A percentile compares a stretch with the other conserved stretches of the same genome.
These are phyloP conservation scores for Zaprionus taronus DNA, from an alignment of 1,140 invertebrate genomes.

Conservation along the genomic window DNA sequence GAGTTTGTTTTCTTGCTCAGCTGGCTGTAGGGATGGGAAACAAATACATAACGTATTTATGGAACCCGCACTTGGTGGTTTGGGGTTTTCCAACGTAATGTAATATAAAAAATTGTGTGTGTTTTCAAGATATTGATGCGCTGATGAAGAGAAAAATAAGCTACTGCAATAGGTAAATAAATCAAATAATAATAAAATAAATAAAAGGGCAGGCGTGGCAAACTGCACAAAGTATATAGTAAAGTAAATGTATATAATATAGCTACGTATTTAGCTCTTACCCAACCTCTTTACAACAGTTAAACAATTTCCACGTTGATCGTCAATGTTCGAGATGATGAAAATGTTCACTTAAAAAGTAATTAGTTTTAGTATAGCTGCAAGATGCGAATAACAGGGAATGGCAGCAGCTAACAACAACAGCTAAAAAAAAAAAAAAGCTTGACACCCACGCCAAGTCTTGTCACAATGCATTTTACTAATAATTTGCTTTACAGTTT, in stretches of 20 bases:
- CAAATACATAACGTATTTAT: not conserved
- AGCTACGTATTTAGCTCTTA: too few species aligned
- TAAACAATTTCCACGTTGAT: conserved; percentile 7
- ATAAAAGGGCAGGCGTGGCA: too few species aligned
- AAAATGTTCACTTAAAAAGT: conserved; percentile 31
- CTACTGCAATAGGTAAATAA: too few species aligned
- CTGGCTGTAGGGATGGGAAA: not conserved
- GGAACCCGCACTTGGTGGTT: not conserved
- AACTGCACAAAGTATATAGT: too few species aligned
- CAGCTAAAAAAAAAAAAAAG: conserved; percentile 12
- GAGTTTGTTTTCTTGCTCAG: not conserved
- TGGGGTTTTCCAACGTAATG: not conserved
- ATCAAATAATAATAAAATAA: too few species aligned
- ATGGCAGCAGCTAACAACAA: conserved; percentile 8
- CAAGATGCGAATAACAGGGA: not conserved
- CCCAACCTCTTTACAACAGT: not conserved
- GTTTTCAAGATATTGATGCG: not conserved
- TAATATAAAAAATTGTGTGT: not conserved
- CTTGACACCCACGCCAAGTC: conserved; percentile 68
- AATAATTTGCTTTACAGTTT: conserved; percentile 82
- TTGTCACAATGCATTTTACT: conserved; percentile 81
- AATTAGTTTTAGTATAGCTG: conserved; percentile 38
- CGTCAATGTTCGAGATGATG: conserved; percentile 4
- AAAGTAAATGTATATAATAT: too few species aligned
- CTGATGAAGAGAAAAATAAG: not conserved